A percentile compares a stretch with the other conserved stretches of the same genome.
Evolutionary conservation across 2,797 vertebrate species (phyloP).

Genomic region (Myripristis jacobus): DNA sequence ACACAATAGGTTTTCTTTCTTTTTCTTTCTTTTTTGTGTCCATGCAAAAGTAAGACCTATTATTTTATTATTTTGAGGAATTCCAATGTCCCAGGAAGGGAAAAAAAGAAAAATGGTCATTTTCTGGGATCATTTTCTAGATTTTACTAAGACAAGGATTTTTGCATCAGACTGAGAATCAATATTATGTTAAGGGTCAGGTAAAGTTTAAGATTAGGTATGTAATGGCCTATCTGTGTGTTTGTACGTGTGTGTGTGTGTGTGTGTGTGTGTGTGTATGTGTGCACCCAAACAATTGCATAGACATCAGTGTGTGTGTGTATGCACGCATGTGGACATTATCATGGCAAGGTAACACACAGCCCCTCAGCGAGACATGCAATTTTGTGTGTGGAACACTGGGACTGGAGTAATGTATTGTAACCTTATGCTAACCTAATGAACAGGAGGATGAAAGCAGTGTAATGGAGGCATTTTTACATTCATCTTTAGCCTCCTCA

Average conservation of each 20-base stretch:
- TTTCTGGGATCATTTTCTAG: neutral
- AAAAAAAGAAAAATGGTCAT: constrained; percentile 6
- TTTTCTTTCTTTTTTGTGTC: neutral
- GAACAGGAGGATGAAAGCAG: constrained; percentile 84
- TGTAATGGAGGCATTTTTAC: constrained; percentile 84
- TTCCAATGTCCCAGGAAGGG: neutral
- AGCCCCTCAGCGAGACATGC: constrained; percentile 63
- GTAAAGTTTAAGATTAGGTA: constrained; percentile 48
- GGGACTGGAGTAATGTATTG: constrained; percentile 82
- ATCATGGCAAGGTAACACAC: constrained; percentile 60
- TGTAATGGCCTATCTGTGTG: constrained; percentile 6
- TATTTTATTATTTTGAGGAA: neutral
- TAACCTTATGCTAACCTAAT: constrained; percentile 88
- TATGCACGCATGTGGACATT: constrained; percentile 40
- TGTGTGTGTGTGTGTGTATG: constrained; percentile 12
- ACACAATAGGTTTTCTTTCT: constrained; percentile 40
- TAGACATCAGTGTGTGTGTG: neutral
- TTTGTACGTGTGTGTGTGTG: constrained; percentile 21
- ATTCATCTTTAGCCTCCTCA: constrained; percentile 87
- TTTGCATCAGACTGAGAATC: constrained; percentile 17
- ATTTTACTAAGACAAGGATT: neutral
- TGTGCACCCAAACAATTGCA: neutral
- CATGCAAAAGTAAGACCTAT: constrained; percentile 18
- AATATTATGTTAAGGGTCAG: constrained; percentile 26
- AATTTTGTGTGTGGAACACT: constrained; percentile 58